Evolutionary conservation across 2,888 invertebrate genomes (phyloP), one percentile per base, ranked within the genome.

Genomic region (Latrodectus hesperus): DNA sequence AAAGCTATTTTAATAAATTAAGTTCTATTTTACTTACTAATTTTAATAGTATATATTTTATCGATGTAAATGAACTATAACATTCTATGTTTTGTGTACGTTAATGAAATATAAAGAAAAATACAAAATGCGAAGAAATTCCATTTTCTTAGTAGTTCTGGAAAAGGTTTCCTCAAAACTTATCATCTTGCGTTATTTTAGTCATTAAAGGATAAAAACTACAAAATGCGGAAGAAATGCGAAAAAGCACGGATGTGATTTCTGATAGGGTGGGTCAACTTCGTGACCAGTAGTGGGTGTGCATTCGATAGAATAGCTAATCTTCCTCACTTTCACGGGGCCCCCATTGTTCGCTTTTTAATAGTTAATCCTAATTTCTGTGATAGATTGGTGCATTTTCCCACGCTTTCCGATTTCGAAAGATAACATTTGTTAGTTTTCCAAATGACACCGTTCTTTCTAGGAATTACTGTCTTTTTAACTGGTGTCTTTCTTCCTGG

Each of bases 381-480:
- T 60, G 60, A 60, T 60, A n/a, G 60, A 60, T 60, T 60, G 5
- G 60, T 60, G 12, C 60, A 38, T 60, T 60, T 60, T 60, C 60
- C n/a, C 60, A 60, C 60, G 60, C n/a, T 38, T 60, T 60, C 60
- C 60, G 60, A 60, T 60, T 60, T 60, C 60, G n/a, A 60, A 60
- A 60, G 60, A 60, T 60, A 10, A 12, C 38, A 38, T 38, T 38
- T 38, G 38, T 38, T 60, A 60, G 60, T 16, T 60, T 11, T 60
- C 60, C 60, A 16, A n/a, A n/a, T 60, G 60, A 4, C 10, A 55
- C 16, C 3, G 55, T 55, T 55, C n/a, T 60, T 6, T 11, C 12
- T 6, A 60, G 10, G 60, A 16, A n/a, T 11, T 60, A n/a, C 10
- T n/a, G 12, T 60, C 16, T 16, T 55, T 16, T 55, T 55, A 55